Percentiles rank a stretch among this genome's conserved stretches.
These are phyloP conservation scores for Heliothis peltigera DNA, from an alignment of 2,888 invertebrate species.

Conservation along the genomic window DNA sequence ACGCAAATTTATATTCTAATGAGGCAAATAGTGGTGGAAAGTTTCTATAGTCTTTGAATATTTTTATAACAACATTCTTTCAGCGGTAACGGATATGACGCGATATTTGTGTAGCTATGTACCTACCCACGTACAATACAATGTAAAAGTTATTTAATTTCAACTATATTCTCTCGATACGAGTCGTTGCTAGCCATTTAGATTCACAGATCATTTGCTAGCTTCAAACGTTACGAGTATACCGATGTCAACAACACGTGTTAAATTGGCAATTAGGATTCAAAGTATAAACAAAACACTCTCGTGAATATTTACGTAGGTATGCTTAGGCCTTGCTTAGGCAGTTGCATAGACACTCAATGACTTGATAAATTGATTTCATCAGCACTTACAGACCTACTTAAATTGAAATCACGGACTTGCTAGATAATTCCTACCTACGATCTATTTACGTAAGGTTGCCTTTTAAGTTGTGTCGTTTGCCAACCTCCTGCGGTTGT, in stretches of 20 bases:
- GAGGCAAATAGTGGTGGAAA: slow-evolving; percentile 17
- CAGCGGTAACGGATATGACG: slow-evolving; percentile 34
- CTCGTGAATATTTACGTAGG: slow-evolving; percentile 5
- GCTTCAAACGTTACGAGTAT: slow-evolving; percentile 44
- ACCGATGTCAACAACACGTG: slow-evolving; percentile 70
- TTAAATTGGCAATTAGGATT: slow-evolving; percentile 79
- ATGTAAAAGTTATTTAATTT: slow-evolving; percentile 74
- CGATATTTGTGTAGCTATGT: slow-evolving; percentile 9
- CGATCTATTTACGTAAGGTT: too few relatives aligned
- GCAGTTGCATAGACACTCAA: slow-evolving; percentile 23
- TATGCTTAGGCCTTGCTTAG: slow-evolving; percentile 15
- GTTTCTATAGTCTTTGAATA: slow-evolving; percentile 23
- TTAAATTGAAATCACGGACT: too few relatives aligned
- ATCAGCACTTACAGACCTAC: too few relatives aligned
- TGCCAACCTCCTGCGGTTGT: too few relatives aligned
- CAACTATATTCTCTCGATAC: slow-evolving; percentile 61
- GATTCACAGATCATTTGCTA: slow-evolving; percentile 58
- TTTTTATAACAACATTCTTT: slow-evolving; percentile 43
- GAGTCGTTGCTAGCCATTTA: slow-evolving; percentile 49
- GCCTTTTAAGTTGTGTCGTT: too few relatives aligned
- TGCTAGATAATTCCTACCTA: too few relatives aligned
- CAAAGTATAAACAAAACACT: slow-evolving; percentile 63
- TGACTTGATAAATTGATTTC: slow-evolving; percentile 6
- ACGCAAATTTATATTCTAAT: slow-evolving; percentile 48
- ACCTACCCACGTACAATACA: slow-evolving; percentile 58